Evolutionary conservation across 2,113 vertebrate genomes (phyloP), one percentile per base, ranked within the genome.

Genomic region (Enhydra lutris): DNA sequence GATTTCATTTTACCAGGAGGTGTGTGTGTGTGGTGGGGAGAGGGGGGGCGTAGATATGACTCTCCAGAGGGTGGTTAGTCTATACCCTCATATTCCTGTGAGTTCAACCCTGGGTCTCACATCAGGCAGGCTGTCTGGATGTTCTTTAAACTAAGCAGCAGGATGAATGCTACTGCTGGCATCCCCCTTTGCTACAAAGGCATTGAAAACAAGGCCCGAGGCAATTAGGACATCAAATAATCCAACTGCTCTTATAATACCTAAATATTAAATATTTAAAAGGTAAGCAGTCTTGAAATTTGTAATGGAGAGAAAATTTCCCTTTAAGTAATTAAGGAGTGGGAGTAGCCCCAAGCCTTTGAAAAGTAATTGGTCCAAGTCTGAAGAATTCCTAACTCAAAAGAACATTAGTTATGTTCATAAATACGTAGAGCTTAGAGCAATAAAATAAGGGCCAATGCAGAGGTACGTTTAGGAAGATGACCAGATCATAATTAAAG

Each of bases 401-500:
- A 97, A 91, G 91, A 95, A 95, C 61, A 34, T 84, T 47, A 39
- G 73, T 93, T 96, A 69, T 4, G 55, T 73, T 96, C 86, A 91
- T 94, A 89, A 96, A 94, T 95, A 94, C 80, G 69, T 69, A 86
- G 79, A 89, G 47, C 63, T 96, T 61, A 67, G 26, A 73, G 78
- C 61, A 80, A 90, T 92, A 83, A 93, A 86, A 69, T 69, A 67
- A 57, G 63, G 92, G 52, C 89, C 61, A 74, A 89, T 91, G 95
- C 31, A 23, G 89, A 96, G 39, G 93, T 73, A 74, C 67, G 57
- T 89, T 91, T 93, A 87, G 74, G 79, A 52, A 97, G 79, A 50
- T 92, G 73, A 93, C 67, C 89, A 91, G 97, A 42, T 7, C 29
- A 63, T 97, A 98, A 97, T 97, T 94, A 97, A 95, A 93, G 59